phyloP scores from a whole-genome alignment of 2,113 vertebrate genomes.

The Thalassarche chlororhynchos region DNA sequence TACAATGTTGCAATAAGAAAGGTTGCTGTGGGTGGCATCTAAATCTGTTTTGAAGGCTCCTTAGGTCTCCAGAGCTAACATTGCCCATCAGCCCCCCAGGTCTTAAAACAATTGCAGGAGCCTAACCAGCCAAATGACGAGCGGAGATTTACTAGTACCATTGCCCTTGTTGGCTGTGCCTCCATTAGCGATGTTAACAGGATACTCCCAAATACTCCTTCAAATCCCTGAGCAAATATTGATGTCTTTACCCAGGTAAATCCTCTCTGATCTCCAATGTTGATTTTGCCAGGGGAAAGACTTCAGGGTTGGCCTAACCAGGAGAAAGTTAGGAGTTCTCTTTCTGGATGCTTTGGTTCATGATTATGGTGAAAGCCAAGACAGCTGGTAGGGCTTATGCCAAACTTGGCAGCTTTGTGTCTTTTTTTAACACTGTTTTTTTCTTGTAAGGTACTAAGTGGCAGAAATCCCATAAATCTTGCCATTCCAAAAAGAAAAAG shows the following conservation, averaged over 20 bases:
- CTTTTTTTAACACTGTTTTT: background rate
- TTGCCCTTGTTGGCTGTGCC: background rate
- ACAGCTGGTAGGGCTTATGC: background rate
- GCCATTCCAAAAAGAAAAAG: constrained; percentile 52
- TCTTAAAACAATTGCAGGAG: background rate
- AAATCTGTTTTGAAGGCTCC: background rate
- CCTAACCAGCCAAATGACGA: background rate
- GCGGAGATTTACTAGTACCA: background rate
- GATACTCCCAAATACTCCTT: background rate
- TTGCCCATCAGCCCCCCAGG: background rate
- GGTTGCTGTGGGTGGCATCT: background rate
- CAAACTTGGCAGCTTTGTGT: background rate
- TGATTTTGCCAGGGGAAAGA: background rate
- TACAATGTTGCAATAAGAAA: background rate
- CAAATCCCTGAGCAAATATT: background rate
- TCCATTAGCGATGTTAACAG: background rate
- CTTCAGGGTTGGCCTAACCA: background rate
- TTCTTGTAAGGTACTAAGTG: constrained; percentile 53
- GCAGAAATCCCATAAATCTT: constrained; percentile 37
- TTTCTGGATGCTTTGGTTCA: background rate
- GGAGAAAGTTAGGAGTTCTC: background rate
- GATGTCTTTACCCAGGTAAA: background rate
- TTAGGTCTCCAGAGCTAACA: background rate
- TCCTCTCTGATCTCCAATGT: background rate
- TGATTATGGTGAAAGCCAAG: background rate